Evolutionary conservation across 2,797 vertebrate species (phyloP).

Genomic region (Halcyon leucocephala): DNA sequence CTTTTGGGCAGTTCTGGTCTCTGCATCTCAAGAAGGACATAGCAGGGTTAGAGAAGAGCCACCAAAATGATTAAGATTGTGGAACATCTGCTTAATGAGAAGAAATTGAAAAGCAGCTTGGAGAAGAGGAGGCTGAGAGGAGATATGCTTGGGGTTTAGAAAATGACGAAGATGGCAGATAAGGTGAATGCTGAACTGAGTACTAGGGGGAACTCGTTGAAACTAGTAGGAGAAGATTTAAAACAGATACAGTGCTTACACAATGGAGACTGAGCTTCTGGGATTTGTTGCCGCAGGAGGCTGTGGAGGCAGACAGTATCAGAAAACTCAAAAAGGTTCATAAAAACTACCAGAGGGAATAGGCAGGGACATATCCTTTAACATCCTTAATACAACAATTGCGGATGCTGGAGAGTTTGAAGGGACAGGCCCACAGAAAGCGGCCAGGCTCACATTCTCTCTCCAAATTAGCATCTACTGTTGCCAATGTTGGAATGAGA

Average conservation of each 20-base stretch:
- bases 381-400: slow-evolving; percentile 41
- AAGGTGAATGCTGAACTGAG: background rate
- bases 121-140: background rate
- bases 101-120: background rate
- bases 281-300: slow-evolving; percentile 48
- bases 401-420: slow-evolving; percentile 3
- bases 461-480: background rate
- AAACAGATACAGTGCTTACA: slow-evolving; percentile 60
- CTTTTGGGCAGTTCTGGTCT: background rate
- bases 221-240: slow-evolving; percentile 48
- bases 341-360: slow-evolving; percentile 45
- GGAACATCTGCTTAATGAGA: background rate
- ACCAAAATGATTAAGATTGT: background rate
- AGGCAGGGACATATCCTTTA: slow-evolving; percentile 25
- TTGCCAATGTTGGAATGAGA: background rate
- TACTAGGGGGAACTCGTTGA: background rate
- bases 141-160: background rate
- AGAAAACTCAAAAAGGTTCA: slow-evolving; percentile 20
- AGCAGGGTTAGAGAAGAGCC: background rate
- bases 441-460: background rate
- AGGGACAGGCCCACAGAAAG: background rate
- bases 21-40: background rate
- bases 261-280: slow-evolving; percentile 40
- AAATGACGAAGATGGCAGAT: slow-evolving; percentile 4
- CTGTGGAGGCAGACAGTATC: slow-evolving; percentile 9